Base-by-base conservation (phyloP, 2,888 invertebrate genomes). In the Xestoiulus laeticollis region DNA sequence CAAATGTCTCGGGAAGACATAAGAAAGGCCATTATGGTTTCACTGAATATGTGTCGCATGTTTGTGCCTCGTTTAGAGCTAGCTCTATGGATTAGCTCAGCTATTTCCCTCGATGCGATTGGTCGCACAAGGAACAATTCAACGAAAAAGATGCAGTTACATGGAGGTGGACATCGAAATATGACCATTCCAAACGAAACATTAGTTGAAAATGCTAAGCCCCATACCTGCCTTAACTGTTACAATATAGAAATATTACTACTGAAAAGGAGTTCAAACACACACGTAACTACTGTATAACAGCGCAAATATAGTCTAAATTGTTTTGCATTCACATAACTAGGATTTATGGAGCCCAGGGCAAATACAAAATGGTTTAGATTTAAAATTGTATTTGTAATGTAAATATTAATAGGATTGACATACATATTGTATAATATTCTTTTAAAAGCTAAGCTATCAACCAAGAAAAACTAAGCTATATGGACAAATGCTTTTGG, bases 21-120 rank as follows among this genome's bases (percentile, higher is more conserved):
- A 68, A 68, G 68, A 68, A 68, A 68, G 26, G 68, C 68, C 26
- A 68, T 68, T 68, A 68, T 68, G 68, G 68, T 68, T 68, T 68
- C 68, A 12, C 68, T 5, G 68, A 68, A 26, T 68, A 68, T 68
- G 68, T 68, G 68, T 68, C 68, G 68, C 10, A 22, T 68, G 68
- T 68, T 68, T 22, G 68, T 68, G 68, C 68, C 68, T 68, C 68
- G 68, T 68, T 68, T 68, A 22, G 22, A 68, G 26, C 68, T 68
- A 68, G 68, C 68, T 5, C 68, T 10, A 8, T 10, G 68, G 68
- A 68, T 68, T 68, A 68, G 68, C 12, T 26, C 68, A 68, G 68
- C 22, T 22, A 68, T 68, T 6, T 68, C 22, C 22, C 10, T 68
- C 68, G 22, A 22, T 3, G 68, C 68, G 68, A 68, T 68, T 68